A percentile compares a stretch with the other conserved stretches of the same genome.
Evolutionary conservation across 2,888 invertebrate species (phyloP).

Genomic region (Mycogona germanica): DNA sequence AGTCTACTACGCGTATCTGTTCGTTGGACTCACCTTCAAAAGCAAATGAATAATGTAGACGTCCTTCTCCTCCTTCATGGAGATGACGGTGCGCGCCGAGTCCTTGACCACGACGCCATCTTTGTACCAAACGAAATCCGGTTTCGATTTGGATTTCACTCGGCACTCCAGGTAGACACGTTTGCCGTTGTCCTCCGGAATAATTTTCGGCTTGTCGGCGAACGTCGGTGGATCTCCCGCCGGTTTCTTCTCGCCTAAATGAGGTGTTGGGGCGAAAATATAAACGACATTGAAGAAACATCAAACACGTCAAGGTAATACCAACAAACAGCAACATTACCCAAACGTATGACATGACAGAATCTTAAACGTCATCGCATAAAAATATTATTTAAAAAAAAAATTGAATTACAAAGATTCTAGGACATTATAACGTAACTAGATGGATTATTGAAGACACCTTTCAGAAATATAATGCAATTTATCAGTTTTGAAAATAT

Average conservation of each 20-base stretch:
- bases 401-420: no score
- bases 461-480: no score
- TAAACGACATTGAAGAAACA: not conserved
- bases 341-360: no score
- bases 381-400: no score
- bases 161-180: conserved; percentile 94
- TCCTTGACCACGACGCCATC: conserved; percentile 73
- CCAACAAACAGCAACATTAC: not conserved
- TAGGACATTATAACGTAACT: no score
- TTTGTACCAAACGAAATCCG: conserved; percentile 89
- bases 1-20: no score
- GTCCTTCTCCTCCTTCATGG: conserved; percentile 67
- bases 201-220: conserved; percentile 96
- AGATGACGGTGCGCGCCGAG: conserved; percentile 67
- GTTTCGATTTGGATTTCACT: conserved; percentile 80
- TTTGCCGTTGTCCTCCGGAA: conserved; percentile 95
- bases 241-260: conserved; percentile 57
- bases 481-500: no score
- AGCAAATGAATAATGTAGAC: conserved; percentile 78
- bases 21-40: conserved; percentile 45
- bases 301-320: not conserved
- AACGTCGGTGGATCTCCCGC: conserved; percentile 92
- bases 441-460: no score
- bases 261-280: no score
- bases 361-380: no score